phyloP scores from a whole-genome alignment of 2,113 vertebrate genomes.

The Hyaena hyaena region DNA sequence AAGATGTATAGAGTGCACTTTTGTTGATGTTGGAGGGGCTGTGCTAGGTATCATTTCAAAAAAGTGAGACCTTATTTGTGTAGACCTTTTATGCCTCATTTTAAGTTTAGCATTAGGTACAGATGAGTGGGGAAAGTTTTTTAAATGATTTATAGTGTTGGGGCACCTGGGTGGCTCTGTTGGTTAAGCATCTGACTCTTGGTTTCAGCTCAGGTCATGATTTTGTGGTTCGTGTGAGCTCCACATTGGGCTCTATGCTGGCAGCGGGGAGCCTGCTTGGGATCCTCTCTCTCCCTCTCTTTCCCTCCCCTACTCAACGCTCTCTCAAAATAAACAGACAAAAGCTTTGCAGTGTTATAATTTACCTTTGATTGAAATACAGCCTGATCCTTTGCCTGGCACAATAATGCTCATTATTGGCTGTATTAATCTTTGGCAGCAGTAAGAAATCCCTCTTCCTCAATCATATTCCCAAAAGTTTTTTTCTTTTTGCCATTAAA shows the following conservation, averaged over 20 bases:
- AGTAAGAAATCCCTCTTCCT: not conserved
- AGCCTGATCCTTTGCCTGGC: not conserved
- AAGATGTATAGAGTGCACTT: not conserved
- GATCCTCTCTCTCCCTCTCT: too few relatives aligned
- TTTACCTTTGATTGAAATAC: not conserved
- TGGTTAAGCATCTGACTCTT: too few relatives aligned
- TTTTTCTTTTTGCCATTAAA: not conserved
- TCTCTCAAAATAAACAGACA: too few relatives aligned
- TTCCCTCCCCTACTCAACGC: too few relatives aligned
- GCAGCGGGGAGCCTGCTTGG: too few relatives aligned
- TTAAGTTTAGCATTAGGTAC: not conserved
- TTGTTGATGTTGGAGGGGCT: not conserved
- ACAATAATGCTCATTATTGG: not conserved
- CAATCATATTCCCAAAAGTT: not conserved
- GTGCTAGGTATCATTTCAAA: not conserved
- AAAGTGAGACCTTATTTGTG: not conserved
- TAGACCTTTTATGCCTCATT: not conserved
- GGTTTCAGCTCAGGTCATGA: too few relatives aligned
- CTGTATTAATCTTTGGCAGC: not conserved
- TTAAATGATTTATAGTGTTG: too few relatives aligned
- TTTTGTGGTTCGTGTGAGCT: too few relatives aligned
- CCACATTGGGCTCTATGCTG: too few relatives aligned
- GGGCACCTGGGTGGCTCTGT: too few relatives aligned
- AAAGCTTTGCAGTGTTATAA: not conserved
- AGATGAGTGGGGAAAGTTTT: not conserved